A percentile compares a stretch with the other conserved stretches of the same genome.
phyloP scores from a whole-genome alignment of 2,113 vertebrate genomes.

The Entosphenus tridentatus region DNA sequence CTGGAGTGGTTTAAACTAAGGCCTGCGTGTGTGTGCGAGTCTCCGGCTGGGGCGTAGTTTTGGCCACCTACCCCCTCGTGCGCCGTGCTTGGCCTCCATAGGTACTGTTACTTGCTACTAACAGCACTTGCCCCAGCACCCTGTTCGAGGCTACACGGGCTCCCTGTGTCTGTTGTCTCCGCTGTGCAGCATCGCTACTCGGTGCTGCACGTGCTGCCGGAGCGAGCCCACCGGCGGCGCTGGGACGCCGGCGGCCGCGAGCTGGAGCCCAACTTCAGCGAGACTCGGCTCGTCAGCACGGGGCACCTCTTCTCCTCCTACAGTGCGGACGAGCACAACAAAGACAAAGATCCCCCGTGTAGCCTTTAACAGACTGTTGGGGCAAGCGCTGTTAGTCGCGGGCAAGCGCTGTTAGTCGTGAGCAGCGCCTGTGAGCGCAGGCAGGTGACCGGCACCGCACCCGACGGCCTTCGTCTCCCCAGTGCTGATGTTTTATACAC shows the following conservation, averaged over 20 bases:
- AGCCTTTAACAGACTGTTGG: not conserved
- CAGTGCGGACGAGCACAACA: constrained; percentile 28
- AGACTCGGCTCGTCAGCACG: constrained; percentile 48
- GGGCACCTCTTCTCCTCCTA: constrained; percentile 60
- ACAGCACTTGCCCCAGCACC: too few species aligned
- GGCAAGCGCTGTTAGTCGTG: too few species aligned
- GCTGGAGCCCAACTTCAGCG: constrained; percentile 50
- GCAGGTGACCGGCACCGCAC: not conserved
- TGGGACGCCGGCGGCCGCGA: constrained; percentile 42
- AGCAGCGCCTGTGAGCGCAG: too few species aligned
- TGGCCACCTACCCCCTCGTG: not conserved
- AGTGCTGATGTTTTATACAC: too few species aligned
- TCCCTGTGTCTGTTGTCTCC: constrained; percentile 1
- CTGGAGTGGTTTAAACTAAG: not conserved
- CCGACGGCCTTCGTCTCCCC: too few species aligned
- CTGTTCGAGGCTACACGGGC: not conserved
- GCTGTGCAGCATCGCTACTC: constrained; percentile 32
- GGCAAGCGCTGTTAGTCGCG: not conserved
- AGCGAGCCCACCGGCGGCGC: constrained; percentile 30
- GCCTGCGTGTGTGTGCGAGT: not conserved
- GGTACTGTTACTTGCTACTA: not conserved
- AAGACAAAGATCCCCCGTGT: not conserved
- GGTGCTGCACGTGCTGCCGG: constrained; percentile 37
- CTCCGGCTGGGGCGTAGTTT: not conserved
- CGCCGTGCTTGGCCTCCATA: not conserved